phyloP scores from a whole-genome alignment of 2,113 vertebrate genomes.

The Brienomyrus longianalis region DNA sequence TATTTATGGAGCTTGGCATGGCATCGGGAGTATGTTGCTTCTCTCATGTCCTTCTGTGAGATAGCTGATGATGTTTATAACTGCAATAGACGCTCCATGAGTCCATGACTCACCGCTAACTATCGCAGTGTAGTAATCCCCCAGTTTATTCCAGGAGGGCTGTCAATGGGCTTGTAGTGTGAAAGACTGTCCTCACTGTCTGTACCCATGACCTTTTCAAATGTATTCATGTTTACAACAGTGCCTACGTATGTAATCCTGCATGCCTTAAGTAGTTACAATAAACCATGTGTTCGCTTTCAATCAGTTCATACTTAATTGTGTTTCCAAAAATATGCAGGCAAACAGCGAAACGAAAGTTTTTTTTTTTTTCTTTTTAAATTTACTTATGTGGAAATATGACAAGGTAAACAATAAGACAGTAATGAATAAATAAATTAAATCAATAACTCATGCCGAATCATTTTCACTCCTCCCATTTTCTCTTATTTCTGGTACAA shows the following conservation, averaged over 20 bases:
- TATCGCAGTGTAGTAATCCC: not conserved
- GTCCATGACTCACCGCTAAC: not conserved
- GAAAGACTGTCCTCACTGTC: not conserved
- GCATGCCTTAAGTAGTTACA: not conserved
- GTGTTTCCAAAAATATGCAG: not conserved
- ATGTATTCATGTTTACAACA: not conserved
- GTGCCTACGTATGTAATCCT: not conserved
- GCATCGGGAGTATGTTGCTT: not conserved
- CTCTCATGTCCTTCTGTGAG: not conserved
- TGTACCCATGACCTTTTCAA: not conserved
- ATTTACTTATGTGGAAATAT: not conserved
- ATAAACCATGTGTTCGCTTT: not conserved
- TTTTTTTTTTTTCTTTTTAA: not conserved
- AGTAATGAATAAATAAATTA: not conserved
- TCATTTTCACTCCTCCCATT: not conserved
- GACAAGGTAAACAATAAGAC: not conserved
- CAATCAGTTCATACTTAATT: not conserved
- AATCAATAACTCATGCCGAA: not conserved
- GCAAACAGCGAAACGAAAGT: not conserved
- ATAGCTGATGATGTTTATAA: not conserved
- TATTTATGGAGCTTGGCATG: conserved; percentile 15
- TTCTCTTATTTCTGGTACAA: not conserved
- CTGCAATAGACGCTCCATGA: not conserved
- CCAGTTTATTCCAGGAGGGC: not conserved
- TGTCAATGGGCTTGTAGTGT: not conserved